Conservation (phyloP, 2,113 vertebrate genomes). For the Parotia lawesii region DNA sequence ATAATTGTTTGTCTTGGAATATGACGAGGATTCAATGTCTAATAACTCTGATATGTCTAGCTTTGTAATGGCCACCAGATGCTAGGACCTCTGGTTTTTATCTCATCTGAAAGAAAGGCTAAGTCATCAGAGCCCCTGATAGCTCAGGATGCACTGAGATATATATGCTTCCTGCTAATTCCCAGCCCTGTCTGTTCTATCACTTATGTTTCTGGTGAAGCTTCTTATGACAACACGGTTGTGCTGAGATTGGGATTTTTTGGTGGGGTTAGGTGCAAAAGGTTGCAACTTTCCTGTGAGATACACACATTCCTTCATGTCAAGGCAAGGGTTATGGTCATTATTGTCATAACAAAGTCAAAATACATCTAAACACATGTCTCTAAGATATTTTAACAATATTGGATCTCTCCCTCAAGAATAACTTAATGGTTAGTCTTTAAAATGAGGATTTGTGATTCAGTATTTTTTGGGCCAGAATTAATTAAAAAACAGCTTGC, state of each 20-base stretch:
- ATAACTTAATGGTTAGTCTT: not conserved
- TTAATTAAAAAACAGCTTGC: conserved; percentile 6
- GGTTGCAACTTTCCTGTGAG: conserved; percentile 49
- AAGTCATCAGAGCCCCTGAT: not conserved
- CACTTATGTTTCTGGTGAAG: not conserved
- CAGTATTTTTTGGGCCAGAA: conserved; percentile 23
- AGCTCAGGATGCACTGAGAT: not conserved
- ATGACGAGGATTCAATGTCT: not conserved
- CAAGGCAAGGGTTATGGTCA: not conserved
- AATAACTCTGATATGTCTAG: not conserved
- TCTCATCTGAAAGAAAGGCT: conserved; percentile 5
- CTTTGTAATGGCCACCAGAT: conserved; percentile 37
- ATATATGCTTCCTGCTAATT: conserved; percentile 31
- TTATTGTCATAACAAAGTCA: conserved; percentile 17
- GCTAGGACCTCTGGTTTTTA: not conserved
- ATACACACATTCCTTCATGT: not conserved
- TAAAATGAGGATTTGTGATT: conserved; percentile 2
- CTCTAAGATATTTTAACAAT: not conserved
- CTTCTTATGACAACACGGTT: not conserved
- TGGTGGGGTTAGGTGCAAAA: conserved; percentile 1
- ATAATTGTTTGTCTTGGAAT: not conserved
- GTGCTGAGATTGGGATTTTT: conserved; percentile 37
- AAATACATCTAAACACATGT: not conserved
- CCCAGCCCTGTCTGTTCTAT: not conserved
- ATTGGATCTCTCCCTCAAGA: not conserved